Conservation (phyloP, 2,888 invertebrate species). For the Drosophila tanythrix region DNA sequence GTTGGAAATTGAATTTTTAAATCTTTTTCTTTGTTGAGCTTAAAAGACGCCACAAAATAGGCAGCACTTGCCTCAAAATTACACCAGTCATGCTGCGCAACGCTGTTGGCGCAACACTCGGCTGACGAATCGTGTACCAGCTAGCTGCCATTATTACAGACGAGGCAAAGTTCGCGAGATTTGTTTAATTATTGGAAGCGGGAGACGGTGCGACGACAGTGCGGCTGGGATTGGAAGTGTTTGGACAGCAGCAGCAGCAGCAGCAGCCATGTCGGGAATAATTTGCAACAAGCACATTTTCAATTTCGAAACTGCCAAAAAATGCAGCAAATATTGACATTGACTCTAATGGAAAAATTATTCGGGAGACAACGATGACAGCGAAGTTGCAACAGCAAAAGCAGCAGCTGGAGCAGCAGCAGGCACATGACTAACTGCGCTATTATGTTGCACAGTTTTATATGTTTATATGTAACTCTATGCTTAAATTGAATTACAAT, state of each 20-base stretch:
- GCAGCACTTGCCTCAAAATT: slow-evolving; percentile 52
- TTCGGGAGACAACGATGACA: slow-evolving; percentile 26
- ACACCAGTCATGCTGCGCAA: slow-evolving; percentile 42
- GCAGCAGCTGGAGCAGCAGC: slow-evolving; percentile 14
- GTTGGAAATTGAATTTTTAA: slow-evolving; percentile 1
- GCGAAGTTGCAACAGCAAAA: slow-evolving; percentile 21
- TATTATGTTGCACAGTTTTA: slow-evolving; percentile 23
- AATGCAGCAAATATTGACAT: slow-evolving; percentile 77
- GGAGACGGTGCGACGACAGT: slow-evolving; percentile 24
- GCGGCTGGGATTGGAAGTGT: background rate
- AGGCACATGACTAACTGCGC: slow-evolving; percentile 33
- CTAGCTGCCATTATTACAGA: slow-evolving; percentile 41
- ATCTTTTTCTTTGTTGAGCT: slow-evolving; percentile 12
- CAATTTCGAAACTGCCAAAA: slow-evolving; percentile 78
- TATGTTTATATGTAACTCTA: background rate
- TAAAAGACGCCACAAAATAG: slow-evolving; percentile 44
- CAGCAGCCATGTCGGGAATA: slow-evolving; percentile 43
- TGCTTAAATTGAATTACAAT: slow-evolving; percentile 47
- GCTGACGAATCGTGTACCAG: slow-evolving; percentile 26
- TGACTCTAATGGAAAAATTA: slow-evolving; percentile 75
- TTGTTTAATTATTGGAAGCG: slow-evolving; percentile 47
- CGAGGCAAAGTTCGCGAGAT: slow-evolving; percentile 49
- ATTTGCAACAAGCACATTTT: slow-evolving; percentile 70
- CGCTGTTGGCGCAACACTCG: slow-evolving; percentile 26
- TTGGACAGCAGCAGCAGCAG: background rate